Evolutionary conservation across 2,797 vertebrate species (phyloP).

Genomic region (Lophotriccus pileatus): DNA sequence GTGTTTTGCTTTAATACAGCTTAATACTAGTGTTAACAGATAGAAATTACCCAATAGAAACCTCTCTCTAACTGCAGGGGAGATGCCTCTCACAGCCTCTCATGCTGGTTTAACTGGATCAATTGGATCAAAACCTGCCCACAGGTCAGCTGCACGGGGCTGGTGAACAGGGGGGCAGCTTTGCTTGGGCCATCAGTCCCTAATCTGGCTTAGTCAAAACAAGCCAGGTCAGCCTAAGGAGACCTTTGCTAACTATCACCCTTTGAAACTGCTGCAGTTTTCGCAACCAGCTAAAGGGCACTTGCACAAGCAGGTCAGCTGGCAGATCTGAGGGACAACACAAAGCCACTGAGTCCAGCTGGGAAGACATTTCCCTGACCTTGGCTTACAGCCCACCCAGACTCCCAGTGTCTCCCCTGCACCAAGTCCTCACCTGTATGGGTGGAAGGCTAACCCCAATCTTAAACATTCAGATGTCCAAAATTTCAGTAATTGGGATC

Average conservation of each 20-base stretch:
- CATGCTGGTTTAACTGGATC: neutral
- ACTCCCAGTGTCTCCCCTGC: neutral
- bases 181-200: neutral
- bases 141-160: accelerated
- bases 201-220: neutral
- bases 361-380: neutral
- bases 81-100: neutral
- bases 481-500: neutral
- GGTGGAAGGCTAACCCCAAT: neutral
- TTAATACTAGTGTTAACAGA: neutral
- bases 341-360: neutral
- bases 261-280: neutral
- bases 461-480: neutral
- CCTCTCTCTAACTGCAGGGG: neutral
- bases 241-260: neutral
- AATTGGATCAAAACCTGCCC: neutral
- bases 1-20: neutral
- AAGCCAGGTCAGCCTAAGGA: neutral
- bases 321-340: neutral
- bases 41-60: neutral
- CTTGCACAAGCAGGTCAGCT: neutral
- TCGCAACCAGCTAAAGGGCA: neutral
- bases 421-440: neutral
- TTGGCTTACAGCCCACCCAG: neutral
- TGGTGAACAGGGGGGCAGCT: neutral